Percentiles rank a stretch among this genome's conserved stretches.
Evolutionary conservation across 2,888 invertebrate species (phyloP).

Genomic region (Temnothorax ravouxi): DNA sequence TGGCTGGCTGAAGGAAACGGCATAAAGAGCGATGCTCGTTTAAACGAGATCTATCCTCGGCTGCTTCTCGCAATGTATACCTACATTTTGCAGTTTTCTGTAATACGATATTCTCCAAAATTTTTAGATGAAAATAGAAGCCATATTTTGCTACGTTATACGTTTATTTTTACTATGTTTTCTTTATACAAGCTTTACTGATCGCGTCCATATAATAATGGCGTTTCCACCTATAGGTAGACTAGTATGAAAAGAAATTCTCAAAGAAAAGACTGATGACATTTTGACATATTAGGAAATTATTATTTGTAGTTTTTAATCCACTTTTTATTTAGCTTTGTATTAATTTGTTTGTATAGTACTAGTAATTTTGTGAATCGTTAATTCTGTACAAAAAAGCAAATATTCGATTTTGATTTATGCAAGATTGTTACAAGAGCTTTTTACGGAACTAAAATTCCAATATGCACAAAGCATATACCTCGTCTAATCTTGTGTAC

Average conservation of each 20-base stretch:
- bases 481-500: constrained; percentile 58
- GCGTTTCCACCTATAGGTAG: not conserved
- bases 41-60: not conserved
- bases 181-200: not conserved
- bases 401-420: constrained; percentile 8
- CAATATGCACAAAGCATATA: constrained; percentile 39
- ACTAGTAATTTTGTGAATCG: constrained; percentile 48
- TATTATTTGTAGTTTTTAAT: not conserved
- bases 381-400: constrained; percentile 25
- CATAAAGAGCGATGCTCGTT: constrained; percentile 24
- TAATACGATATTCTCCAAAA: not conserved
- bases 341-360: not conserved
- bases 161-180: not conserved
- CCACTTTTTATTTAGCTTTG: not conserved
- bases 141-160: not conserved
- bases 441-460: constrained; percentile 67
- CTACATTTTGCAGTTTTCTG: not conserved
- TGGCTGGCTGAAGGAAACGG: not conserved
- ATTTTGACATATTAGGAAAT: constrained; percentile 3
- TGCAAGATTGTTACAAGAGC: constrained; percentile 39
- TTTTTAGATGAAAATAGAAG: constrained; percentile 11
- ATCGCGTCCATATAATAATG: not conserved
- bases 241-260: not conserved
- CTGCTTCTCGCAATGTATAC: constrained; percentile 1
- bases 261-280: not conserved